These are phyloP conservation scores for Cosmorhoe ocellata DNA, from an alignment of 2,888 invertebrate genomes.

Conservation along the genomic window DNA sequence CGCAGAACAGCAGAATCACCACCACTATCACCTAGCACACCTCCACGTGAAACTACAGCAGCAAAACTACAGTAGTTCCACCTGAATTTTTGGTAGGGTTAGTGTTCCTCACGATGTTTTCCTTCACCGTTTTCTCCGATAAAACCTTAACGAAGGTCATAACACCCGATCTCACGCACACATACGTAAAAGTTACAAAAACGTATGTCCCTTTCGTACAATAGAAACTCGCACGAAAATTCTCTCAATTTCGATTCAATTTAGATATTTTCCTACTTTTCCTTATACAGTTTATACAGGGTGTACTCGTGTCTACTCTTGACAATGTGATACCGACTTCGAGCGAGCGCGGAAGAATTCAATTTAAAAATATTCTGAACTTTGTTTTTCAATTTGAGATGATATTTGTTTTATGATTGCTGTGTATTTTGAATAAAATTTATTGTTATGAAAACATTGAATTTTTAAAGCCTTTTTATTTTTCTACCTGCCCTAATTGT, in stretches of 20 bases:
- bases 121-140: no score
- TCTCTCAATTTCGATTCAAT: conserved; percentile 61
- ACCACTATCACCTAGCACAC: no score
- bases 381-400: conserved; percentile 1
- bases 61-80: no score
- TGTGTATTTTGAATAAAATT: neutral
- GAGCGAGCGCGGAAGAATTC: conserved; percentile 9
- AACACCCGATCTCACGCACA: conserved; percentile 9
- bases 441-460: neutral
- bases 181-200: conserved; percentile 14
- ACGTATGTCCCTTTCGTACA: conserved; percentile 24
- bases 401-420: conserved; percentile 1
- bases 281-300: conserved; percentile 41
- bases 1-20: no score
- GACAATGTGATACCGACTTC: conserved; percentile 5
- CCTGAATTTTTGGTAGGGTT: no score
- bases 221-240: conserved; percentile 44
- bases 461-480: no score
- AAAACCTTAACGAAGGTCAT: conserved; percentile 7
- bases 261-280: conserved; percentile 51
- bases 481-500: no score
- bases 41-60: no score
- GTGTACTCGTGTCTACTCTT: conserved; percentile 33
- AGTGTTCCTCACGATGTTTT: no score
- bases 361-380: conserved; percentile 3